Percentiles rank a stretch among this genome's conserved stretches.
phyloP scores from a whole-genome alignment of 2,888 invertebrate species.

The Linnaemya tessellans region DNA sequence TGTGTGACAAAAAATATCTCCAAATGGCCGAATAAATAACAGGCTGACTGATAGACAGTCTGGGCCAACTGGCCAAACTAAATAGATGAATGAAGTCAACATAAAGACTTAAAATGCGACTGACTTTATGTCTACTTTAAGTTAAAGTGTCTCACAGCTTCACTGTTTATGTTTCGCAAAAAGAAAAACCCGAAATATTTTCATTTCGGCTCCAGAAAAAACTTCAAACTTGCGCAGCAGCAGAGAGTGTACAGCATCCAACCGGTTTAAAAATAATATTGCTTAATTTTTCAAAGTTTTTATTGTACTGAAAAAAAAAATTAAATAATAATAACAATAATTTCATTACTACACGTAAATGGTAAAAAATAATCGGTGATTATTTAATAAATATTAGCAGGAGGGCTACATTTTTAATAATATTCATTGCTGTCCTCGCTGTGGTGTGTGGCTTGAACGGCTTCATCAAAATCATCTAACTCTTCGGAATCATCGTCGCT shows the following conservation, averaged over 20 bases:
- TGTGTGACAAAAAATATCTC: slow-evolving; percentile 30
- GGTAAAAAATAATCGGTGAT: slow-evolving; percentile 16
- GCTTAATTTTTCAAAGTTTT: slow-evolving; percentile 21
- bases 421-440: slow-evolving; percentile 73
- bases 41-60: slow-evolving; percentile 18
- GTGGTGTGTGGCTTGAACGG: slow-evolving; percentile 69
- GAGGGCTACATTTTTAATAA: slow-evolving; percentile 55
- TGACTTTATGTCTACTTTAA: slow-evolving; percentile 35
- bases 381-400: slow-evolving; percentile 12
- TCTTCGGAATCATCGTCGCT: slow-evolving; percentile 74
- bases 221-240: slow-evolving; percentile 30
- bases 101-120: slow-evolving; percentile 23
- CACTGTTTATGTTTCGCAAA: slow-evolving; percentile 36
- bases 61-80: slow-evolving; percentile 22
- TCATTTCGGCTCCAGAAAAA: neutral
- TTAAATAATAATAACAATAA: too few relatives aligned
- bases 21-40: slow-evolving; percentile 34
- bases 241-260: slow-evolving; percentile 37
- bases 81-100: slow-evolving; percentile 37
- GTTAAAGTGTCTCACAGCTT: slow-evolving; percentile 35
- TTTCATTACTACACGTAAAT: slow-evolving; percentile 32
- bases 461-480: slow-evolving; percentile 71
- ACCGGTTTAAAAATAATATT: slow-evolving; percentile 57
- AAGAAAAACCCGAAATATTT: slow-evolving; percentile 6
- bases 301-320: neutral